Conservation (phyloP, 2,888 invertebrate genomes). For the Oscheius sp. region DNA sequence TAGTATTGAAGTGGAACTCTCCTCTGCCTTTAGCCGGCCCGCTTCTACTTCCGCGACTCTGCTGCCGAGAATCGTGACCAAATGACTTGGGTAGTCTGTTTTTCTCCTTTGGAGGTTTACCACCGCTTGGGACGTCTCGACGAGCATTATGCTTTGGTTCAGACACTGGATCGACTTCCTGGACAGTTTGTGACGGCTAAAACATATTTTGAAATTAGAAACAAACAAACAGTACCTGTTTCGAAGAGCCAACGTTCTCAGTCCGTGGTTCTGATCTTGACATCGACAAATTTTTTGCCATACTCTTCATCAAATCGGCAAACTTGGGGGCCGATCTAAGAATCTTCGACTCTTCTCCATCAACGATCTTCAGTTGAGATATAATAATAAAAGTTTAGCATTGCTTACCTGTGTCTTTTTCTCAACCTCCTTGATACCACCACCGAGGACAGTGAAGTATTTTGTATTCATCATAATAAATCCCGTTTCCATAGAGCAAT, state of each 20-base stretch:
- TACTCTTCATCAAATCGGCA: constrained; percentile 1
- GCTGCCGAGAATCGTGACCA: not conserved
- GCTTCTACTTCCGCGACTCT: not conserved
- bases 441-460: not conserved
- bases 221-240: too few species aligned
- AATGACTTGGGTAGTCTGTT: not conserved
- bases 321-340: constrained; percentile 13
- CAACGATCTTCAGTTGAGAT: not conserved
- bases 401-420: not conserved
- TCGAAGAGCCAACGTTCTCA: too few species aligned
- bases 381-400: not conserved
- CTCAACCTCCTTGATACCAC: not conserved
- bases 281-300: not conserved
- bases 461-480: constrained; percentile 13
- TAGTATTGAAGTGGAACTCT: not conserved
- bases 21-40: constrained; percentile 1
- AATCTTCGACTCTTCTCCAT: not conserved
- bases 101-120: not conserved
- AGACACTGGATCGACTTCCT: not conserved
- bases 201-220: too few species aligned
- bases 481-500: constrained; percentile 9
- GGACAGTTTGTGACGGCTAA: too few species aligned
- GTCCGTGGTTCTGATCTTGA: not conserved
- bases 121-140: too few species aligned
- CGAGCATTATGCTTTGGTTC: not conserved